Base-by-base conservation (phyloP, 2,888 invertebrate genomes). In the Physocephala rufipes region DNA sequence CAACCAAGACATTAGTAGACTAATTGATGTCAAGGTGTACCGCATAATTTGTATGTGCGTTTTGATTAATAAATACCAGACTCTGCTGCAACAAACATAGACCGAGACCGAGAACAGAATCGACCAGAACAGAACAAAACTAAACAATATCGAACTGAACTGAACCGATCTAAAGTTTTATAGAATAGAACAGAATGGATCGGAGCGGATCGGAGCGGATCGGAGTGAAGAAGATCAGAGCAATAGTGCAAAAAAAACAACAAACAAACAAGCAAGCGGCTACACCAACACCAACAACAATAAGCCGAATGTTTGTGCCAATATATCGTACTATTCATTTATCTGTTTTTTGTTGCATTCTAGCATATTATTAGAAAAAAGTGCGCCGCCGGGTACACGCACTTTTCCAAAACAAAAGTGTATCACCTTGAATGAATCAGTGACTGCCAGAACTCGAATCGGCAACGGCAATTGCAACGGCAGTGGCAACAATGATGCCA, bases 21-120 rank as follows among this genome's bases (percentile, higher is more conserved):
- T 78, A 79, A 82, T 81, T 81, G 80, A 79, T 82, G 82, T 81
- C 82, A 82, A 82, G 82, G 82, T 80, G 78, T 78, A 81, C 82
- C 76, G 80, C 82, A 81, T 82, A 80, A 82, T 81, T 81, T 81
- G 80, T 79, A 82, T 76, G 77, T 78, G 78, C 78, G 78, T 78
- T 78, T 76, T 74, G 76, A 76, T 78, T 77, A 73, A 71, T 73
- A 76, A 68, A 68, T 62, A 68, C 68, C 62, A 68, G 62, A 61
- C 61, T 49, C 68, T 68, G 68, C 53, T 51, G 68, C 51, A 62
- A 61, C 62, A 61, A 51, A 63, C 45, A 21, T 47, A 13, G 36
- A 36, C 36, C 36, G 36, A 36, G 36, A 36, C 36, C 21, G 21
- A 55, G 55, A 55, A 55, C 63, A 43, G 28, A 58, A 58, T 28